These are phyloP conservation scores for Chaetodon trifascialis DNA, from an alignment of 2,113 vertebrate species.

Conservation along the genomic window DNA sequence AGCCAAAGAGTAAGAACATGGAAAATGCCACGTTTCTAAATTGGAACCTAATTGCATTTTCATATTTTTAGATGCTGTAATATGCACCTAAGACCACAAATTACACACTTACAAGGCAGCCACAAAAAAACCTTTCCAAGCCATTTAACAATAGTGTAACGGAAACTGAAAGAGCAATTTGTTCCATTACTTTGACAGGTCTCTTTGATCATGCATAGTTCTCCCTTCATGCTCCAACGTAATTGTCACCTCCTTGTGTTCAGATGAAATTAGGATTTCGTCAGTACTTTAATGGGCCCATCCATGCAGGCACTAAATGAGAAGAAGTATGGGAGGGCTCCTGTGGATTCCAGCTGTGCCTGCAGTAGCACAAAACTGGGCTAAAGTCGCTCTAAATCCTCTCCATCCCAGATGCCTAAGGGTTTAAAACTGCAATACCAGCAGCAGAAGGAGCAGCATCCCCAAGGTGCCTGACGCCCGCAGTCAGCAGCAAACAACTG, in stretches of 20 bases:
- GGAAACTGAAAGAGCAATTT: slow-evolving; percentile 44
- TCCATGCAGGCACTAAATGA: slow-evolving; percentile 26
- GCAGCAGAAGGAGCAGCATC: slow-evolving; percentile 25
- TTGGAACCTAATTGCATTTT: neutral
- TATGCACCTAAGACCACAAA: slow-evolving; percentile 12
- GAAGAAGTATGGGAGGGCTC: slow-evolving; percentile 13
- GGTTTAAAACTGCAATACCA: slow-evolving; percentile 17
- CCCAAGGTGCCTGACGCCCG: slow-evolving; percentile 22
- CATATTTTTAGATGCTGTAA: slow-evolving; percentile 33
- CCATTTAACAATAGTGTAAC: slow-evolving; percentile 49
- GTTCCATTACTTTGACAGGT: slow-evolving; percentile 57
- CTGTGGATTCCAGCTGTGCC: slow-evolving; percentile 32
- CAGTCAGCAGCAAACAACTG: slow-evolving; percentile 52
- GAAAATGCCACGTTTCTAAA: neutral
- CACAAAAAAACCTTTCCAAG: slow-evolving; percentile 37
- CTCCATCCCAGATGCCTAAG: slow-evolving; percentile 1
- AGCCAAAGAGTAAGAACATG: neutral
- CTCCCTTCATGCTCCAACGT: slow-evolving; percentile 17
- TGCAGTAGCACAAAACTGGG: neutral
- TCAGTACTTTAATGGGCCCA: slow-evolving; percentile 22
- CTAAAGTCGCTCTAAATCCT: neutral
- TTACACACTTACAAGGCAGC: slow-evolving; percentile 23
- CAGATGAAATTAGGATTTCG: slow-evolving; percentile 39
- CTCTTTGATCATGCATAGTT: slow-evolving; percentile 32
- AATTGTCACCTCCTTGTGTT: slow-evolving; percentile 42